phyloP scores from a whole-genome alignment of 2,888 invertebrate genomes.

The Branchipolynoe longqiensis region DNA sequence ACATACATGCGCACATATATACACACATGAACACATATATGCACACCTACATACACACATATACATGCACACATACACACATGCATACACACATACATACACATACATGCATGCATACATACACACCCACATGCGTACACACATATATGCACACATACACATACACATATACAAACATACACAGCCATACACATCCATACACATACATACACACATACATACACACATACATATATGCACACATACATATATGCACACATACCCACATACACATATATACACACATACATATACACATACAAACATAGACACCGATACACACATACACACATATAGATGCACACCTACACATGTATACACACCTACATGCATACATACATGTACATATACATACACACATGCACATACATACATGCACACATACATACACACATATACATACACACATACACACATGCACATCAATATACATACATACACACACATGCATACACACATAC shows the following conservation, averaged over 20 bases:
- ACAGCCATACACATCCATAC: too few relatives aligned
- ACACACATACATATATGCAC: background rate
- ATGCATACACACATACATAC: background rate
- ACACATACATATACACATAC: background rate
- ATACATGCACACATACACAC: background rate
- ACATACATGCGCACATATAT: conserved; percentile 1
- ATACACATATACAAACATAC: background rate
- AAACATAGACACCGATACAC: conserved; percentile 17
- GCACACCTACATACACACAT: background rate
- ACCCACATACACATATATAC: background rate
- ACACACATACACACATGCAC: too few relatives aligned
- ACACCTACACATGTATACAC: background rate
- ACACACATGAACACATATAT: background rate
- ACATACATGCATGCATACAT: conserved; percentile 7
- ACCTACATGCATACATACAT: background rate
- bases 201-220: background rate
- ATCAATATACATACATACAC: too few relatives aligned
- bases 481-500: too few relatives aligned
- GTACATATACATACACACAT: conserved; percentile 1
- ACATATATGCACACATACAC: background rate
- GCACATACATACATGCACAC: conserved; percentile 12
- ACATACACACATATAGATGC: background rate
- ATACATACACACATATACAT: background rate
- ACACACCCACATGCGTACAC: background rate
- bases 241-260: conserved; percentile 4